Conservation (phyloP, 2,113 vertebrate genomes). For the Phyllostomus discolor region DNA sequence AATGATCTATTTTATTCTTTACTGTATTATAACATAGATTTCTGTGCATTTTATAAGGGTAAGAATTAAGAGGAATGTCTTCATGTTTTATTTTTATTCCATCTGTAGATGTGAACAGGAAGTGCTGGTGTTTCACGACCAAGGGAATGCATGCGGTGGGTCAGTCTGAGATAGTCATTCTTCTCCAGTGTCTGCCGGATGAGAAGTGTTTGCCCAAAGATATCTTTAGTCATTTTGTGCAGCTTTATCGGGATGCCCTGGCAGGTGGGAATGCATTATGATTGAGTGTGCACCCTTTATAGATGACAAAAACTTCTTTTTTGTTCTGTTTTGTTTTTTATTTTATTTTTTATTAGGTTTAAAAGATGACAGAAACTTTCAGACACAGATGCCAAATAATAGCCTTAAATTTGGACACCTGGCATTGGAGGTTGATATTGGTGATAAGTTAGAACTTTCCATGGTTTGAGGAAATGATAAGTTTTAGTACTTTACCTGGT, state of each 20-base stretch:
- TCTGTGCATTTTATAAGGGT: neutral
- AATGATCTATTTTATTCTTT: conserved; percentile 8
- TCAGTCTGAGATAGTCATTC: conserved; percentile 95
- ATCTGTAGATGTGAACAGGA: conserved; percentile 94
- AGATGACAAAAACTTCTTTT: neutral
- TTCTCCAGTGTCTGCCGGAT: conserved; percentile 96
- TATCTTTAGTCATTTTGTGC: conserved; percentile 96
- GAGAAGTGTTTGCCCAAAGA: conserved; percentile 98
- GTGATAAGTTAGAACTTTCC: neutral
- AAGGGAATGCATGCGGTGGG: conserved; percentile 98
- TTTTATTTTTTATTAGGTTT: too few species aligned
- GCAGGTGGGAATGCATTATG: conserved; percentile 81
- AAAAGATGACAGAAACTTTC: neutral
- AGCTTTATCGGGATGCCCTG: conserved; percentile 96
- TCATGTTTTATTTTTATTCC: conserved; percentile 45
- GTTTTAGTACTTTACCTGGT: neutral
- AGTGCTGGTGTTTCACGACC: conserved; percentile 97
- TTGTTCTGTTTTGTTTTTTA: too few species aligned
- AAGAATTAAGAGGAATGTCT: conserved; percentile 13
- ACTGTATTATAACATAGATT: neutral
- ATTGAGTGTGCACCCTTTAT: conserved; percentile 6
- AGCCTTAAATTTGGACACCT: conserved; percentile 28
- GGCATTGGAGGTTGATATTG: conserved; percentile 25
- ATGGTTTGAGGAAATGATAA: neutral
- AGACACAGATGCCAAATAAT: neutral